phyloP scores from a whole-genome alignment of 2,888 invertebrate genomes.

The Carcina quercana region DNA sequence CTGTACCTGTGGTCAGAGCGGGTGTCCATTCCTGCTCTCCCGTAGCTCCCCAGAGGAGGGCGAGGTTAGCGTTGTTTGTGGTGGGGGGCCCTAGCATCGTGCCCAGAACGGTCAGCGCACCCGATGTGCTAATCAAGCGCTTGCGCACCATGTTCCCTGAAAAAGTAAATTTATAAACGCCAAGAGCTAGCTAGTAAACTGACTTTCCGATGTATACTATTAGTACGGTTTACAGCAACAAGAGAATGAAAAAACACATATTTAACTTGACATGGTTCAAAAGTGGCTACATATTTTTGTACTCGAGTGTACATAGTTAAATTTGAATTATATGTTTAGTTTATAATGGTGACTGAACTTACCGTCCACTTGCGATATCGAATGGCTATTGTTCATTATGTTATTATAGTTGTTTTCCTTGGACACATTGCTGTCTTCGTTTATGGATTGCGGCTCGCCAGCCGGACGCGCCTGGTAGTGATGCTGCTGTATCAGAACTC shows the following conservation, averaged over 20 bases:
- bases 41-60: slow-evolving; percentile 93
- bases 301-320: too few relatives aligned
- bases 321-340: too few relatives aligned
- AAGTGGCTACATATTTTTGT: too few relatives aligned
- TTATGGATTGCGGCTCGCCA: slow-evolving; percentile 49
- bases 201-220: too few relatives aligned
- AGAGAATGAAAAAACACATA: too few relatives aligned
- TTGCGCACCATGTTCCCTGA: slow-evolving; percentile 60
- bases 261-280: too few relatives aligned
- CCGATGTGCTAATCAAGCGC: slow-evolving; percentile 58
- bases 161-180: too few relatives aligned
- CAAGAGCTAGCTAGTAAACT: too few relatives aligned
- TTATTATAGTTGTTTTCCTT: slow-evolving; percentile 44
- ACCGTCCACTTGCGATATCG: slow-evolving; percentile 65
- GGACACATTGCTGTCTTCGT: slow-evolving; percentile 30
- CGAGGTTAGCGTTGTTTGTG: slow-evolving; percentile 72
- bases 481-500: slow-evolving; percentile 93
- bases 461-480: slow-evolving; percentile 91
- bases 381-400: slow-evolving; percentile 42
- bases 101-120: slow-evolving; percentile 31
- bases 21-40: slow-evolving; percentile 99
- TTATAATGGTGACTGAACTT: too few relatives aligned
- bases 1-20: slow-evolving; percentile 96
- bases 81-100: slow-evolving; percentile 35
- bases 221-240: too few relatives aligned